These are phyloP conservation scores for Megalops atlanticus DNA, from an alignment of 2,113 vertebrate genomes.

Conservation along the genomic window DNA sequence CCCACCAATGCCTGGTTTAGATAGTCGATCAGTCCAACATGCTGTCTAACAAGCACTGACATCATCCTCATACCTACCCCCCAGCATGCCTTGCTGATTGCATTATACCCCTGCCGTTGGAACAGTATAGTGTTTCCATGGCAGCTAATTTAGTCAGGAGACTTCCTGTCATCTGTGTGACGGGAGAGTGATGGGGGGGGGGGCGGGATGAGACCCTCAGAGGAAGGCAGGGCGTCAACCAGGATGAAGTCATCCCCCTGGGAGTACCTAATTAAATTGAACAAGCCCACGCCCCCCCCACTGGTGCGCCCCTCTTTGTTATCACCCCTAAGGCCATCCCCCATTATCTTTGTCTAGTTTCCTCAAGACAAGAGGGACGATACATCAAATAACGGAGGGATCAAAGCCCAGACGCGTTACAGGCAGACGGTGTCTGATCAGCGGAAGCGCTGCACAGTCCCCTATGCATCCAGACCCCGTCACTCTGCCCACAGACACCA, in stretches of 20 bases:
- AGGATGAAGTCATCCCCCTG: neutral
- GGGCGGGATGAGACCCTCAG: neutral
- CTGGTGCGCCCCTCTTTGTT: no score
- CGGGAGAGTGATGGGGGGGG: neutral
- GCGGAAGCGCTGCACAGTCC: neutral
- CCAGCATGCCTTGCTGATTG: neutral
- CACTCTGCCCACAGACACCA: no score
- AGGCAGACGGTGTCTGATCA: neutral
- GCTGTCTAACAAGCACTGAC: neutral
- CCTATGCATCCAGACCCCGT: neutral
- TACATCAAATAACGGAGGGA: neutral
- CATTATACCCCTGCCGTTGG: neutral
- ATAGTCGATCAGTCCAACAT: neutral
- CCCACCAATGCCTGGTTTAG: no score
- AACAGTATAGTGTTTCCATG: neutral
- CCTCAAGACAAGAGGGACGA: neutral
- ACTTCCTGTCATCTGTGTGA: constrained; percentile 4
- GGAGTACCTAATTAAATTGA: neutral
- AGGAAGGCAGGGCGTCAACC: neutral
- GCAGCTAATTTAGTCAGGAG: neutral
- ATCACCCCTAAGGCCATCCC: neutral
- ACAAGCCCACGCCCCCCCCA: neutral
- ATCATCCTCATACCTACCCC: neutral
- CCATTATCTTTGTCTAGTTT: neutral
- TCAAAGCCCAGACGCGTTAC: neutral